Evolutionary conservation across 2,888 invertebrate genomes (phyloP).

Genomic region (Chymomyza amoena): DNA sequence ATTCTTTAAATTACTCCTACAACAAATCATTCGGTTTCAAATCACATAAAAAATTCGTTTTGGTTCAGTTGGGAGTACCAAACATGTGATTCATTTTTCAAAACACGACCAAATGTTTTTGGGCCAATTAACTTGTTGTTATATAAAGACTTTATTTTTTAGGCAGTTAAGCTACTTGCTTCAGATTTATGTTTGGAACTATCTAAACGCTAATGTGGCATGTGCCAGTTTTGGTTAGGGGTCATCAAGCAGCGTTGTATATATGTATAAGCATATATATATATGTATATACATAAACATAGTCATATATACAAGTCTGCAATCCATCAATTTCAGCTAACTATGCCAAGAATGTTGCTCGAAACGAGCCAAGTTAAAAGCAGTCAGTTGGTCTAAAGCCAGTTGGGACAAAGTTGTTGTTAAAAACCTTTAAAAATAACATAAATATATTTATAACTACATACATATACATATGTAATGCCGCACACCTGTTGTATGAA

Average conservation of each 20-base stretch:
- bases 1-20: too few relatives aligned
- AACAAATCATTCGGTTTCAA: too few relatives aligned
- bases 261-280: too few relatives aligned
- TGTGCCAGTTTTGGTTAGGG: background rate
- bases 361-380: conserved; percentile 24
- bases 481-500: conserved; percentile 26
- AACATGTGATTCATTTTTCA: too few relatives aligned
- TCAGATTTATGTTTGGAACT: too few relatives aligned
- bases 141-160: too few relatives aligned
- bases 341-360: conserved; percentile 62
- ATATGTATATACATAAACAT: too few relatives aligned
- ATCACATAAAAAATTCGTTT: too few relatives aligned
- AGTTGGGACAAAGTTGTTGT: background rate
- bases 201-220: background rate
- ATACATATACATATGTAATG: background rate
- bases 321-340: conserved; percentile 18
- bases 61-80: too few relatives aligned
- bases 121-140: too few relatives aligned
- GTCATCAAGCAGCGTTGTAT: background rate
- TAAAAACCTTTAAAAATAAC: background rate
- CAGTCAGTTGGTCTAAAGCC: background rate
- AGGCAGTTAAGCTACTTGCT: too few relatives aligned
- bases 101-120: too few relatives aligned
- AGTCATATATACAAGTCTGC: background rate
- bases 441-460: background rate